A percentile compares a stretch with the other conserved stretches of the same genome.
Conservation (phyloP, 2,888 invertebrate species). For the Smittia aterrima region DNA sequence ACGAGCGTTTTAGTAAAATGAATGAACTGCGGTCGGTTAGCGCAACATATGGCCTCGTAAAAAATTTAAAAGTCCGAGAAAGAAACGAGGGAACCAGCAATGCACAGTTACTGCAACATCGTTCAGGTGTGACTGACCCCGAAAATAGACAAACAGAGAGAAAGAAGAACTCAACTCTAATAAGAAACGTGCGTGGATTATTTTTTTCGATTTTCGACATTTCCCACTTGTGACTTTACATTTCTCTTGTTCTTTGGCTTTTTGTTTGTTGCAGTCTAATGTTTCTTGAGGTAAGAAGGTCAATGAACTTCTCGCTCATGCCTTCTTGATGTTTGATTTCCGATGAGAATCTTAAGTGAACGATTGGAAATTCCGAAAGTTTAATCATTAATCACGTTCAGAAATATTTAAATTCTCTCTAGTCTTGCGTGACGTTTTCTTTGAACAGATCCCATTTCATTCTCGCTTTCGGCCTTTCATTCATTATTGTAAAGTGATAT, state of each 20-base stretch:
- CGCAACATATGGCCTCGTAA: conserved; percentile 9
- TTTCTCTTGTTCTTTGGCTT: neutral
- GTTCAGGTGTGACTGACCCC: conserved; percentile 39
- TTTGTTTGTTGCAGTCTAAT: conserved; percentile 9
- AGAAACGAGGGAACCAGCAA: conserved; percentile 25
- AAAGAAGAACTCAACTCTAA: neutral
- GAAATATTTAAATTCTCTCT: too few relatives aligned
- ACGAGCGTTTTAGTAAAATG: too few relatives aligned
- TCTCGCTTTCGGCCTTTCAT: neutral
- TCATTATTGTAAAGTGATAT: conserved; percentile 7
- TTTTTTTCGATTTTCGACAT: conserved; percentile 8
- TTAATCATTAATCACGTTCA: too few relatives aligned
- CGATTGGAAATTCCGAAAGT: neutral
- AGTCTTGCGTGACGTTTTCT: too few relatives aligned
- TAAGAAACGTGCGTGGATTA: neutral
- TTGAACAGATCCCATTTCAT: neutral
- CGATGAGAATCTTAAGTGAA: neutral
- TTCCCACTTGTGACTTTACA: neutral
- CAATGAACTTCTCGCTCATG: neutral
- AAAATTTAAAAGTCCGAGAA: conserved; percentile 31
- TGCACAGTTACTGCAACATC: conserved; percentile 36
- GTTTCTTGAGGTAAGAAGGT: conserved; percentile 8
- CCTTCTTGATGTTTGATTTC: neutral
- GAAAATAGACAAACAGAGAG: neutral
- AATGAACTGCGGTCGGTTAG: neutral